Evolutionary conservation across 1,140 invertebrate species (phyloP).

Genomic region (Aphelenchoides fujianensis): DNA sequence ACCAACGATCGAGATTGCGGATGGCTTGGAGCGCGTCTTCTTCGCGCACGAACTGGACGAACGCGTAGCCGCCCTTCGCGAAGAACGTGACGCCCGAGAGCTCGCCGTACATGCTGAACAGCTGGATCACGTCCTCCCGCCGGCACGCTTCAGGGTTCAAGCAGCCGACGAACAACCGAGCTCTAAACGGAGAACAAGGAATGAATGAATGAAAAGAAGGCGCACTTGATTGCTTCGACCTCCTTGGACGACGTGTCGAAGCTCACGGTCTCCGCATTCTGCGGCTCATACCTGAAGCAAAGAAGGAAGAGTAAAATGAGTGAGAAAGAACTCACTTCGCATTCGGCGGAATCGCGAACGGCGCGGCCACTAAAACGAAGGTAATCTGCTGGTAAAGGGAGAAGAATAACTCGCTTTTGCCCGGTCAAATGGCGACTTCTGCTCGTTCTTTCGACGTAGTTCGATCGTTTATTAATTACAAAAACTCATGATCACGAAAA

Average conservation of each 20-base stretch:
- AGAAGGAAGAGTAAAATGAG: background rate
- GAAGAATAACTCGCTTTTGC: too few relatives aligned
- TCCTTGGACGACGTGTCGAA: background rate
- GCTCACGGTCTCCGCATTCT: background rate
- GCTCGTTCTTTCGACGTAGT: background rate
- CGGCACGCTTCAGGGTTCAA: background rate
- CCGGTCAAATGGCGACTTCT: background rate
- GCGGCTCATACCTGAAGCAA: conserved; percentile 9
- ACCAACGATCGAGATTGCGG: background rate
- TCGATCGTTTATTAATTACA: background rate
- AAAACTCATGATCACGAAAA: background rate
- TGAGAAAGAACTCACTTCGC: conserved; percentile 4
- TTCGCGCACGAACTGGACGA: background rate
- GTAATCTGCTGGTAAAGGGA: background rate
- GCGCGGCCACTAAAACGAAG: background rate
- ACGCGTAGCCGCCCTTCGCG: background rate
- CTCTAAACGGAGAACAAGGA: conserved; percentile 2
- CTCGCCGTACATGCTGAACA: conserved; percentile 3
- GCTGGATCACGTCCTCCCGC: conserved; percentile 3
- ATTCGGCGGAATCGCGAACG: conserved; percentile 6
- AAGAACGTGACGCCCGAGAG: background rate
- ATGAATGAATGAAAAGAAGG: background rate
- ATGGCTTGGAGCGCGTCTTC: background rate
- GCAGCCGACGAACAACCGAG: conserved; percentile 2
- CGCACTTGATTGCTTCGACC: background rate